Conservation (phyloP, 1,140 invertebrate genomes). For the Heliconius himera region DNA sequence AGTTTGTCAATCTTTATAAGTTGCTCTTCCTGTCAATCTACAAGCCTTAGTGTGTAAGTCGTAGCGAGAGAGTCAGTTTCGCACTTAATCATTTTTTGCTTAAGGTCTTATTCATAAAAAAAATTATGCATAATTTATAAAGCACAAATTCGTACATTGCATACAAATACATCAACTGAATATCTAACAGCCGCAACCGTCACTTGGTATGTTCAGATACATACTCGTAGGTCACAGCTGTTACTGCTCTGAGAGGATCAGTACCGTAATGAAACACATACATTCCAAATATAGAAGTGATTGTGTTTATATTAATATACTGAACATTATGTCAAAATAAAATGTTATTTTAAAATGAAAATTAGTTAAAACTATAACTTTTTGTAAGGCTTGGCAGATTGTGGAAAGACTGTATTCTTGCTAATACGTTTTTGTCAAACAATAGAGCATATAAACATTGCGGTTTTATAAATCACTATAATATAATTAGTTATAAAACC, state of each 20-base stretch:
- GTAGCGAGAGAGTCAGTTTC: too few relatives aligned
- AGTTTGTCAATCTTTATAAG: too few relatives aligned
- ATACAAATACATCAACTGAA: not conserved
- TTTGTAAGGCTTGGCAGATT: too few relatives aligned
- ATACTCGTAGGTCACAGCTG: not conserved
- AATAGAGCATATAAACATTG: too few relatives aligned
- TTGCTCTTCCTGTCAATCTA: too few relatives aligned
- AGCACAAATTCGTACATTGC: not conserved
- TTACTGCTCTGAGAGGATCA: not conserved
- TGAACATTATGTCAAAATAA: not conserved
- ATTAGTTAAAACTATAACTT: not conserved
- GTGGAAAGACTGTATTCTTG: too few relatives aligned
- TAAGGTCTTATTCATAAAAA: too few relatives aligned
- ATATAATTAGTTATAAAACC: too few relatives aligned
- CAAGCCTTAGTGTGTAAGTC: too few relatives aligned
- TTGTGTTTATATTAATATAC: not conserved
- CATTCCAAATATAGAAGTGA: not conserved
- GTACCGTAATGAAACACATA: not conserved
- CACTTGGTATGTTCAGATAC: constrained; percentile 18
- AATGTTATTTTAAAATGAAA: not conserved
- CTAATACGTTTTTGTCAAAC: too few relatives aligned
- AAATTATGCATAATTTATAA: not conserved
- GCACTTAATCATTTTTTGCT: too few relatives aligned
- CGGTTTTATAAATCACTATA: too few relatives aligned
- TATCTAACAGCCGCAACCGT: constrained; percentile 5